A percentile compares a stretch with the other conserved stretches of the same genome.
These are phyloP conservation scores for Picathartes gymnocephalus DNA, from an alignment of 2,113 vertebrate species.

Conservation along the genomic window DNA sequence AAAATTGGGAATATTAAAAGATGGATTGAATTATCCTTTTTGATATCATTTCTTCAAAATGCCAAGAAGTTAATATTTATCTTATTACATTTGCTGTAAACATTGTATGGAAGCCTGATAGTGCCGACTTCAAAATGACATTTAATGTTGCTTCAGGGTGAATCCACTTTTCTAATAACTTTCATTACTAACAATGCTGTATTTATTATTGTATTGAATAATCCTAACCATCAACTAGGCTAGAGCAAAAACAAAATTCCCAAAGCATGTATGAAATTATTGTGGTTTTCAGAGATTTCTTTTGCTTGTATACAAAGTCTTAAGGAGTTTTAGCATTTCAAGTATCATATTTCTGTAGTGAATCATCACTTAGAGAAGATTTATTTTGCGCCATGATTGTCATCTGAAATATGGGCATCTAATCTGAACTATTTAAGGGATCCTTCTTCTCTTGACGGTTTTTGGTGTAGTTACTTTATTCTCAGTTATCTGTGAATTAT, in stretches of 20 bases:
- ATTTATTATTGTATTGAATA: background rate
- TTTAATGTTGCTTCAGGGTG: background rate
- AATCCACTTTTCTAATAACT: background rate
- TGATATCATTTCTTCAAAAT: background rate
- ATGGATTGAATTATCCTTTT: background rate
- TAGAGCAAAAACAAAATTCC: background rate
- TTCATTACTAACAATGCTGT: background rate
- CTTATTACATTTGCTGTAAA: background rate
- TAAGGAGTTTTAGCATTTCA: background rate
- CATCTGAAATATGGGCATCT: background rate
- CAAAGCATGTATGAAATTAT: background rate
- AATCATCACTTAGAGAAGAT: background rate
- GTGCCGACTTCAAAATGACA: background rate
- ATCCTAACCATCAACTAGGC: background rate
- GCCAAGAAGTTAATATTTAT: background rate
- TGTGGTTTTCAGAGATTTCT: background rate
- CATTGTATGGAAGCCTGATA: background rate
- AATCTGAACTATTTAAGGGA: background rate
- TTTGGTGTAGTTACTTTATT: background rate
- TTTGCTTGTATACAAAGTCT: background rate
- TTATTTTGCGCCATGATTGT: background rate
- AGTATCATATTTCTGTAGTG: background rate
- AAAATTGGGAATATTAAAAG: background rate
- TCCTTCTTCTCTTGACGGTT: background rate
- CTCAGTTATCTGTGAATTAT: background rate